Evolutionary conservation across 2,888 invertebrate species (phyloP), one percentile per base, ranked within the genome.

Genomic region (Eristalis arbustorum): DNA sequence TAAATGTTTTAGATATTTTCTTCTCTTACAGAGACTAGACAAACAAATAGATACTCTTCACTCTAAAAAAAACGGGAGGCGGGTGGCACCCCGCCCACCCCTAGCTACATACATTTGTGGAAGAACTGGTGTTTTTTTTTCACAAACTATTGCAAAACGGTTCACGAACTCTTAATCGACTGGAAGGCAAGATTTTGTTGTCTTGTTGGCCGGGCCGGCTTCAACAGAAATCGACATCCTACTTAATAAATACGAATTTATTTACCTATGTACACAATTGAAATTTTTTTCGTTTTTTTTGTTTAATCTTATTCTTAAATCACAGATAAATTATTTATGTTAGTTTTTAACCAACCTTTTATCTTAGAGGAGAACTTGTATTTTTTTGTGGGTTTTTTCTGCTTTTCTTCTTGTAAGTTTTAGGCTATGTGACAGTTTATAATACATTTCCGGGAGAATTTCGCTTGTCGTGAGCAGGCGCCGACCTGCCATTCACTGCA

Each of bases 141-240:
- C 23, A 56, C 25, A 62, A 49, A 13, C 49, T 81, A 85, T 85
- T 85, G 82, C 85, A 81, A 81, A 73, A 71, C 56, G 13, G 57
- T 56, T 63, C 22, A 34, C 34, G 28, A 63, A 67, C 28, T 11
- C 69, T 63, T 18, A 66, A 72, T 57, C 25, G 69, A 37, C 49
- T 87, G 88, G 88, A 88, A 88, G 88, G 88, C 88, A 88, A 88
- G 88, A 88, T 88, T 88, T 88, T 85, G 88, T 88, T 88, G 88
- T 85, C 64, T 18, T 49, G 49, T 49, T 49, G 49, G 49, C 49
- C 5, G 13, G 42, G 42, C 6, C 3, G 14, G 42, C 42, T n/a
- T 49, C 49, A 49, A 40, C 49, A 66, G 37, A 69, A 42, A 61
- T 31, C 11, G 10, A 73, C 28, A 40, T 68, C 57, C 22, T 56